Evolutionary conservation across 2,888 invertebrate species (phyloP).

Genomic region (Amiota minor): DNA sequence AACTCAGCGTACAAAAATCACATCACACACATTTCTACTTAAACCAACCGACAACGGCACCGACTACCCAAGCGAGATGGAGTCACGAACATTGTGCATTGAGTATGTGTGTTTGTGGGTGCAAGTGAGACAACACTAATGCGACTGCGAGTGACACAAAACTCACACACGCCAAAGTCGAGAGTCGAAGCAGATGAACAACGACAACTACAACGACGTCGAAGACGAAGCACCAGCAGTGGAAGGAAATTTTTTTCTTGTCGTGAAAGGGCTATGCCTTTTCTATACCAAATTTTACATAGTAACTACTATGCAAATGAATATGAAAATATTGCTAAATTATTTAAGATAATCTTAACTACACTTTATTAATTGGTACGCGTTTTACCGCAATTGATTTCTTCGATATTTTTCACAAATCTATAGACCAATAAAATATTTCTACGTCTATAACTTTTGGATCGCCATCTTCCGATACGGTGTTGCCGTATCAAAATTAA

Average conservation of each 20-base stretch:
- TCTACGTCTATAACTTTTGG: conserved; percentile 44
- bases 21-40: conserved; percentile 62
- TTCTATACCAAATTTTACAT: conserved; percentile 49
- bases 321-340: conserved; percentile 47
- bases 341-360: conserved; percentile 39
- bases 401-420: conserved; percentile 61
- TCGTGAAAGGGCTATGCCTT: conserved; percentile 29
- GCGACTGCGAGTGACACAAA: conserved; percentile 46
- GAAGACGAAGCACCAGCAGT: conserved; percentile 48
- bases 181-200: conserved; percentile 53
- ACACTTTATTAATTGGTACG: conserved; percentile 52
- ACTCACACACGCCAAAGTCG: conserved; percentile 55
- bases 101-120: conserved; percentile 25
- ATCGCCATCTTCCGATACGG: conserved; percentile 58
- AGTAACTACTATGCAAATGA: conserved; percentile 16
- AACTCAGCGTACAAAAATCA: conserved; percentile 53
- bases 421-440: conserved; percentile 55
- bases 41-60: conserved; percentile 43
- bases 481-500: conserved; percentile 8
- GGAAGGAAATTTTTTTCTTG: conserved; percentile 59
- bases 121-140: conserved; percentile 52
- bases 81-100: conserved; percentile 34
- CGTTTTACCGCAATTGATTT: conserved; percentile 63
- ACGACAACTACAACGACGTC: too few species aligned
- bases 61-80: conserved; percentile 49